phyloP scores from a whole-genome alignment of 1,140 invertebrate species.

The Bombus consobrinus region DNA sequence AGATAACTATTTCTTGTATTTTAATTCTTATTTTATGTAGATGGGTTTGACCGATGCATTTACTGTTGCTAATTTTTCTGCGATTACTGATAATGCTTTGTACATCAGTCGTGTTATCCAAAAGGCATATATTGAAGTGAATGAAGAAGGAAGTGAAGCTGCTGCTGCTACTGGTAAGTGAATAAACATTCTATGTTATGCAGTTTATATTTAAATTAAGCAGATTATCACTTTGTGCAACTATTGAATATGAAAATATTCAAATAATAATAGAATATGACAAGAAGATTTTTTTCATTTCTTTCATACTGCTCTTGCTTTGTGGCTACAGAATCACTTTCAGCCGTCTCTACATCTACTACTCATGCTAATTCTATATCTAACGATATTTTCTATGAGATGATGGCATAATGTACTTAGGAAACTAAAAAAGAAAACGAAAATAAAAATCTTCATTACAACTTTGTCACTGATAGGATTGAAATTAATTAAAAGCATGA shows the following conservation, averaged over 20 bases:
- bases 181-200: slow-evolving; percentile 4
- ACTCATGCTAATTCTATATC: too few species aligned
- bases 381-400: too few species aligned
- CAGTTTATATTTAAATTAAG: background rate
- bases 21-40: slow-evolving; percentile 69
- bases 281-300: too few species aligned
- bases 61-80: slow-evolving; percentile 83
- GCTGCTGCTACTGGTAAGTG: slow-evolving; percentile 88
- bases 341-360: too few species aligned
- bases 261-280: too few species aligned
- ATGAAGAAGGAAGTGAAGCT: slow-evolving; percentile 90
- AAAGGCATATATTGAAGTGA: slow-evolving; percentile 89
- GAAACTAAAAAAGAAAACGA: too few species aligned
- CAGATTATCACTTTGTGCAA: slow-evolving; percentile 16
- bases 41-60: slow-evolving; percentile 86
- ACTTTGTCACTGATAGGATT: too few species aligned
- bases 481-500: too few species aligned
- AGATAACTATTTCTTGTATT: background rate
- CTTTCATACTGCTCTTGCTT: too few species aligned
- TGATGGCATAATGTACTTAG: too few species aligned
- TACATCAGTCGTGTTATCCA: slow-evolving; percentile 85
- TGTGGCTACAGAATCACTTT: fast-evolving
- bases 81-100: slow-evolving; percentile 81
- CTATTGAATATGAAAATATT: fast-evolving
- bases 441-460: too few species aligned